Evolutionary conservation across 2,797 vertebrate genomes (phyloP), one percentile per base, ranked within the genome.

Genomic region (Threskiornis aethiopicus): DNA sequence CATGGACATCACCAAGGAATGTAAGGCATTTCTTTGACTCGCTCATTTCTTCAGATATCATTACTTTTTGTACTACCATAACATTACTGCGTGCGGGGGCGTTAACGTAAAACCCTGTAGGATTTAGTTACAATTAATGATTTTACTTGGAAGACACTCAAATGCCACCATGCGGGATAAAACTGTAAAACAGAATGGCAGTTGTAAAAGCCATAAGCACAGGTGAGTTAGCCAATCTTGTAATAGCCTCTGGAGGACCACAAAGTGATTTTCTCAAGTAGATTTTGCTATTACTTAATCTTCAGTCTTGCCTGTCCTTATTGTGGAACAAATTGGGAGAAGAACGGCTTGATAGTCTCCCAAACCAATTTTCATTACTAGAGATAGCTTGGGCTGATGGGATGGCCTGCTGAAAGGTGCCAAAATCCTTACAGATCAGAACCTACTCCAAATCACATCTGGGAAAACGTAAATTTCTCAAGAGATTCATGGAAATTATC

Each of bases 141-240:
- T 72, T 87, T 73, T 77, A 16, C 6, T 5, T 89, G 67, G 71
- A 70, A 89, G n/a, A 18, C 16, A 24, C 41, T 79, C 37, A 66
- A 16, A 15, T 84, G 54, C 31, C 44, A 55, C 51, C 0, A 0
- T 54, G 73, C 1, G 24, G 1, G 67, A 62, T 80, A 46, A 66
- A 69, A 47, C 71, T 49, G 39, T 47, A 2, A 21, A 71, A 8
- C 25, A 75, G 52, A 26, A 19, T 16, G 33, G 46, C 58, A 54
- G 69, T 47, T 84, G 71, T 61, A 42, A 78, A 85, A 86, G 52
- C 31, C 4, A 0, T 3, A 21, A 64, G 73, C 44, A 24, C 46
- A 66, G 86, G 87, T 85, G 61, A 57, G n/a, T 67, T 65, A 79
- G 6, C 33, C 67, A 39, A 5, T 54, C 49, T 88, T 65, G 39